Evolutionary conservation across 92 coral and sea anemone genomes (phyloP), one percentile per base, ranked within the genome.

Genomic region (Chrysogorgia sp.): DNA sequence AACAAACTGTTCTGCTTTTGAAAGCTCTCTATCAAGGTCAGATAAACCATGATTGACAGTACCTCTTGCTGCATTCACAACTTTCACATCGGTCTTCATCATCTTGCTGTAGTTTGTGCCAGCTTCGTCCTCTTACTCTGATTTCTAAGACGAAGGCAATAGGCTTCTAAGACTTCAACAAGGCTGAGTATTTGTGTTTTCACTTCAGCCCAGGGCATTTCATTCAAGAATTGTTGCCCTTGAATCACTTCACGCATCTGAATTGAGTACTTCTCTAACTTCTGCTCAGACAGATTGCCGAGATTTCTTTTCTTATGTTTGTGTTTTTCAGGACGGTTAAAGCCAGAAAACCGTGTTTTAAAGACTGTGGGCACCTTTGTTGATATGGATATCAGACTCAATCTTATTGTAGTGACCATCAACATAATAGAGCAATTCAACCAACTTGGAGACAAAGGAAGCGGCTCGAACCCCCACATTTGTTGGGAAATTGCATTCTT

Each of bases 351-450:
- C 33, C 48, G 57, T 24, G 25, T 63, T 64, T 75, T 55, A 55
- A n/a, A n/a, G 53, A 75, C 76, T 64, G 28, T 32, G 32, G 77
- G 86, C 32, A 83, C 62, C 59, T 57, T 74, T 35, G 57, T 58
- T 35, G 55, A 35, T 15, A 63, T 63, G 31, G 63, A 12, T 26
- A 76, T 0, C 62, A 49, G 62, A 2, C 57, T 66, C 82, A 53
- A 76, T 40, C 71, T 83, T 63, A 45, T 34, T 61, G 67, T 74
- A 77, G 52, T 75, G 86, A 23, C 86, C 86, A 64, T 83, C 86
- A 7, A 75, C 30, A 56, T 50, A 83, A 34, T 58, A 83, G 8
- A 48, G 62, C 63, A 71, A 71, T 8, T 71, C 61, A 61, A 58
- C 53, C 76, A 63, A 63, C 47, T 49, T 74, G 82, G 32, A 40